Percentiles rank a stretch among this genome's conserved stretches.
phyloP scores from a whole-genome alignment of 1,140 invertebrate species.

The Babylonia areolata region DNA sequence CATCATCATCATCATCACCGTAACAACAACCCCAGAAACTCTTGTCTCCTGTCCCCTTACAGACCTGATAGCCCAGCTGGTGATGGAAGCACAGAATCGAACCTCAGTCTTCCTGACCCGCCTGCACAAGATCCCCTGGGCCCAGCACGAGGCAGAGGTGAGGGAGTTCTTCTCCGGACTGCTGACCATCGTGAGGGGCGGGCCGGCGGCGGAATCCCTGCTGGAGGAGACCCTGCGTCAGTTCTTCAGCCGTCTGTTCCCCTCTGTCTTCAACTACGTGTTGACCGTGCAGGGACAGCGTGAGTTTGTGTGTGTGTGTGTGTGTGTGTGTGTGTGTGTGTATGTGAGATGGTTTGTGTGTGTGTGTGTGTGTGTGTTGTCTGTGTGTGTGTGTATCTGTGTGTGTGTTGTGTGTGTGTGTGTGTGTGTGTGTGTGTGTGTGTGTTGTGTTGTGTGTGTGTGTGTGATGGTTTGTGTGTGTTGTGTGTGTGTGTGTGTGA shows the following conservation, averaged over 20 bases:
- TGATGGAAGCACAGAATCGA: conserved; percentile 1
- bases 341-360: too few relatives aligned
- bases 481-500: too few relatives aligned
- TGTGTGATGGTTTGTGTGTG: too few relatives aligned
- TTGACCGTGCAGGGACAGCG: conserved; percentile 33
- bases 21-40: conserved; percentile 9
- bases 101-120: neutral
- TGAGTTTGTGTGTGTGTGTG: too few relatives aligned
- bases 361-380: too few relatives aligned
- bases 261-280: conserved; percentile 87
- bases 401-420: too few relatives aligned
- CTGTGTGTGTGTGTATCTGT: too few relatives aligned
- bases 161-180: neutral
- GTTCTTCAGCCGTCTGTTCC: conserved; percentile 90
- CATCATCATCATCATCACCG: conserved; percentile 81
- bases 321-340: too few relatives aligned
- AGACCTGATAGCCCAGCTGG: conserved; percentile 4
- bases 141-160: neutral
- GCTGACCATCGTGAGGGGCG: neutral
- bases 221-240: conserved; percentile 81
- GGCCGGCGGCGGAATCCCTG: conserved; percentile 75
- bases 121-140: conserved; percentile 2
- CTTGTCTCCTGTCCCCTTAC: too few relatives aligned
- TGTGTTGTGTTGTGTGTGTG: too few relatives aligned
- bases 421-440: too few relatives aligned